Evolutionary conservation across 2,113 vertebrate species (phyloP).

Genomic region (Campylomormyrus tamandua): DNA sequence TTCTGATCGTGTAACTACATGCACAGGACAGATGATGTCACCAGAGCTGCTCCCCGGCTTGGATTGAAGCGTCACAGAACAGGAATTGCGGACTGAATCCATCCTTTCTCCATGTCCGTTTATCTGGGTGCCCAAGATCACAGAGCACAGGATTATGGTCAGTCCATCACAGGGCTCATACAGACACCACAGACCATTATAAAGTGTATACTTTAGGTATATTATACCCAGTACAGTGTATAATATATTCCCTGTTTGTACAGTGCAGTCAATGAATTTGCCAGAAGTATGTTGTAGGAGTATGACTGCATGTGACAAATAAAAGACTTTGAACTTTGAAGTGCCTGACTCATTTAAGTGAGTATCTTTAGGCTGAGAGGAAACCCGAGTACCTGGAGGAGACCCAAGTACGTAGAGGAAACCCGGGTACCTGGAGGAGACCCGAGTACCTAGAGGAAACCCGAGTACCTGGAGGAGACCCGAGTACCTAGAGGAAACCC

Average conservation of each 20-base stretch:
- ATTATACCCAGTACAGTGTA: neutral
- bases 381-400: neutral
- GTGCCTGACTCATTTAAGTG: neutral
- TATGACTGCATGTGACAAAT: neutral
- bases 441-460: no score
- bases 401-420: neutral
- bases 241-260: neutral
- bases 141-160: neutral
- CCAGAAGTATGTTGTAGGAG: neutral
- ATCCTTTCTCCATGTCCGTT: neutral
- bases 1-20: neutral
- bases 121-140: neutral
- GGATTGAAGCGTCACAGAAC: neutral
- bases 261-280: neutral
- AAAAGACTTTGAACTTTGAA: neutral
- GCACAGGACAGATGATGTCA: neutral
- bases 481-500: no score
- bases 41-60: neutral
- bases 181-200: neutral
- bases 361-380: neutral
- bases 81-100: neutral
- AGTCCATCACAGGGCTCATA: neutral
- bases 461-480: no score
- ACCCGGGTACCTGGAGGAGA: no score
- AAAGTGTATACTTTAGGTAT: neutral